Percentiles rank a stretch among this genome's conserved stretches.
Conservation (phyloP, 2,797 vertebrate genomes). For the Stomatorhinus walkeri region DNA sequence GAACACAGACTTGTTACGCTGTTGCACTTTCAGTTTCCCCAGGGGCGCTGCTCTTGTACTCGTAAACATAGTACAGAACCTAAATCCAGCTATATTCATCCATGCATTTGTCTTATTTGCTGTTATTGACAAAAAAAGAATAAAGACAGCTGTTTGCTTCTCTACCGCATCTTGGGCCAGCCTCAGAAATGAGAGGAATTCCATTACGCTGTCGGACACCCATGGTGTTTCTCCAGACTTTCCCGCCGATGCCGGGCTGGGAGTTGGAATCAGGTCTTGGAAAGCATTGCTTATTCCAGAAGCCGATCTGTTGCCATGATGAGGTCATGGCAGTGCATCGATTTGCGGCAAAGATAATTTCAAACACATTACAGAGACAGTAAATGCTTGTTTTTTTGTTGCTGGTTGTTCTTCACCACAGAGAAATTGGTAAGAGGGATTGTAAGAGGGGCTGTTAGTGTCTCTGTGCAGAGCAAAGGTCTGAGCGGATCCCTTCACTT, state of each 20-base stretch:
- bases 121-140: slow-evolving; percentile 2
- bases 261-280: background rate
- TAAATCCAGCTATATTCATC: background rate
- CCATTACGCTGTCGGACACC: background rate
- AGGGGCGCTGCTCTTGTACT: background rate
- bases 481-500: background rate
- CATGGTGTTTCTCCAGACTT: background rate
- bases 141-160: background rate
- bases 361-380: background rate
- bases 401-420: background rate
- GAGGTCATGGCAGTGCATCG: background rate
- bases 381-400: background rate
- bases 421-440: background rate
- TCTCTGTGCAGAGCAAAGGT: background rate
- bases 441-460: background rate
- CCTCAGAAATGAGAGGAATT: background rate
- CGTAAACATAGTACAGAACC: background rate
- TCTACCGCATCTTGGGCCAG: background rate
- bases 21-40: background rate
- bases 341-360: background rate
- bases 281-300: background rate
- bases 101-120: background rate
- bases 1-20: background rate
- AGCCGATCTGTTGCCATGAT: background rate
- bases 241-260: background rate